phyloP scores from a whole-genome alignment of 2,888 invertebrate genomes.

The Rhodophaea formosa region DNA sequence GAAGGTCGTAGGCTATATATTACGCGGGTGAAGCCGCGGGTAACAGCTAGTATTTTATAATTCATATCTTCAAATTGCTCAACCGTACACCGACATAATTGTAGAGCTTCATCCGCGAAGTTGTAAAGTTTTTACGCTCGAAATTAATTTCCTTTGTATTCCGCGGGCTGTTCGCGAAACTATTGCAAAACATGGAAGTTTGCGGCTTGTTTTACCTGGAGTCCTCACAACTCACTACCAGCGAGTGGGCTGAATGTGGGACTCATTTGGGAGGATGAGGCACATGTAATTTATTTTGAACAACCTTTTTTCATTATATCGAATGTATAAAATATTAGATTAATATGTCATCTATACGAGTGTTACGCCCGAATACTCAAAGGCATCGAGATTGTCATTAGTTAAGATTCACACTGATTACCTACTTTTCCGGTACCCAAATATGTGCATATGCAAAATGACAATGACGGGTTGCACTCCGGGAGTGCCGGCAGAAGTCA shows the following conservation, averaged over 20 bases:
- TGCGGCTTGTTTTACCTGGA: conserved; percentile 18
- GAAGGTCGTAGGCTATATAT: no score
- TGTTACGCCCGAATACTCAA: no score
- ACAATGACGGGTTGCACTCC: no score
- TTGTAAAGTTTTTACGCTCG: conserved; percentile 19
- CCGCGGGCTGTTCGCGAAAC: conserved; percentile 49
- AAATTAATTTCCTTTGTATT: conserved; percentile 40
- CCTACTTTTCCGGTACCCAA: no score
- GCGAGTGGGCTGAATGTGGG: neutral
- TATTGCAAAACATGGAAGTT: conserved; percentile 52
- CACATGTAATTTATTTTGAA: neutral
- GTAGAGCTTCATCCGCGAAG: conserved; percentile 1
- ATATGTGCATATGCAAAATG: no score
- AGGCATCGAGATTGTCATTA: no score
- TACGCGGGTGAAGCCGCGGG: no score
- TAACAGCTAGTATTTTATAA: neutral
- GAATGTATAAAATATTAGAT: no score
- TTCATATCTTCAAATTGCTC: conserved; percentile 6
- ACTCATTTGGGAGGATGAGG: neutral
- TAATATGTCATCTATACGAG: no score
- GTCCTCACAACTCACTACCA: neutral
- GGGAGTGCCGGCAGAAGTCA: no score
- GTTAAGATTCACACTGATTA: no score
- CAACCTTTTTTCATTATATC: no score
- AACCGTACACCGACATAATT: conserved; percentile 8